Conservation (phyloP, 2,113 vertebrate genomes). For the Chrysemys picta region DNA sequence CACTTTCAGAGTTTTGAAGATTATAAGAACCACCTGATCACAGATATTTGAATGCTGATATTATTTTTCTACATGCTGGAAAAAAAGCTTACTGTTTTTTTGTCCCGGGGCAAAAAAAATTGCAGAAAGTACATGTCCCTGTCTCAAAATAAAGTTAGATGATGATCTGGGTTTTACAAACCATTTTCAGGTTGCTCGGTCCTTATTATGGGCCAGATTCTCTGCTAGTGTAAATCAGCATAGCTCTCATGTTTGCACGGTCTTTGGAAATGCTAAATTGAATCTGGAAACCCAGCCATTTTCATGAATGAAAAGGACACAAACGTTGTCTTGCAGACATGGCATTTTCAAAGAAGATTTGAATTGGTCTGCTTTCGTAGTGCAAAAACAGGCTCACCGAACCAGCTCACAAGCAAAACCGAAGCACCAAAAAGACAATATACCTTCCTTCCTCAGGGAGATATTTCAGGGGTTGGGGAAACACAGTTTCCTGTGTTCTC, state of each 20-base stretch:
- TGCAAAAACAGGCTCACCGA: constrained; percentile 57
- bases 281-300: constrained; percentile 55
- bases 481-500: constrained; percentile 82
- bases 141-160: constrained; percentile 48
- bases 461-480: constrained; percentile 84
- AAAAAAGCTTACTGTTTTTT: constrained; percentile 14
- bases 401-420: constrained; percentile 73
- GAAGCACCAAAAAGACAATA: constrained; percentile 80
- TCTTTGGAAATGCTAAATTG: constrained; percentile 57
- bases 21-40: constrained; percentile 36
- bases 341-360: constrained; percentile 68
- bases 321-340: constrained; percentile 56
- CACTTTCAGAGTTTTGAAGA: constrained; percentile 36
- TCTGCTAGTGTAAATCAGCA: neutral
- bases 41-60: constrained; percentile 3
- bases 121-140: constrained; percentile 64
- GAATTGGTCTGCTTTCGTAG: constrained; percentile 64
- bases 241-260: constrained; percentile 27
- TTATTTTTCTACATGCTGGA: constrained; percentile 46
- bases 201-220: neutral
- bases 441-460: constrained; percentile 83
- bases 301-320: constrained; percentile 62
- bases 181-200: neutral
- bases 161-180: neutral
- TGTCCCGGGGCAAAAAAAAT: constrained; percentile 5